Base-by-base conservation (phyloP, 2,113 vertebrate genomes). In the Platysteira castanea region DNA sequence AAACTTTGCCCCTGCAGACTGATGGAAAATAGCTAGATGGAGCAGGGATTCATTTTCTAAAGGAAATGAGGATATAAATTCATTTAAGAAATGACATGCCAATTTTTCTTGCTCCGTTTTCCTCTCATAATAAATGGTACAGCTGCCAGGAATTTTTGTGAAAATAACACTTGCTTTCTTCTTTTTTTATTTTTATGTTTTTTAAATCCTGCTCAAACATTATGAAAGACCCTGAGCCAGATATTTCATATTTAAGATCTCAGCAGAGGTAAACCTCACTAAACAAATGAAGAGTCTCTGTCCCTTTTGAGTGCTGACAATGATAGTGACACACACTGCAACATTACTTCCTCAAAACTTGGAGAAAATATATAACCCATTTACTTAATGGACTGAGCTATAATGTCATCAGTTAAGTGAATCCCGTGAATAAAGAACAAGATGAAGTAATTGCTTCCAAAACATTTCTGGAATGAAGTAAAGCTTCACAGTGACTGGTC, bases 41-140 rank as follows among this genome's bases (percentile, higher is more conserved):
- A 96, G 87, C 93, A 89, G 57, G 57, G 96, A 90, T 96, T 94
- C 89, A 94, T 96, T 97, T 96, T 95, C 94, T 92, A 80, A 95
- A 95, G 96, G 95, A 97, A 97, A 97, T 97, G 95, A 96, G 93
- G 87, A 94, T 95, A 95, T 95, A 97, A 96, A 97, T 96, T 97
- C 89, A 95, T 97, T 96, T 97, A 93, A 94, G 89, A 94, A 96
- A 95, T 94, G 91, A 95, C 96, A 95, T 83, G 93, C 94, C 96
- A 96, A 94, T 95, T 97, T 96, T 91, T 96, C 96, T 96, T 97
- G 91, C 90, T 96, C 93, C 26, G 11, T 93, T 93, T 95, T 96
- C 87, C 78, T 91, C 95, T 93, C 81, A 59, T 97, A 96, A 97
- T 95, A 96, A 94, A 96, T 6, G 15, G 87, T 89, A 73, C 74